Base-by-base conservation (phyloP, 92 coral and sea anemone species). In the Parazoanthus swiftii region DNA sequence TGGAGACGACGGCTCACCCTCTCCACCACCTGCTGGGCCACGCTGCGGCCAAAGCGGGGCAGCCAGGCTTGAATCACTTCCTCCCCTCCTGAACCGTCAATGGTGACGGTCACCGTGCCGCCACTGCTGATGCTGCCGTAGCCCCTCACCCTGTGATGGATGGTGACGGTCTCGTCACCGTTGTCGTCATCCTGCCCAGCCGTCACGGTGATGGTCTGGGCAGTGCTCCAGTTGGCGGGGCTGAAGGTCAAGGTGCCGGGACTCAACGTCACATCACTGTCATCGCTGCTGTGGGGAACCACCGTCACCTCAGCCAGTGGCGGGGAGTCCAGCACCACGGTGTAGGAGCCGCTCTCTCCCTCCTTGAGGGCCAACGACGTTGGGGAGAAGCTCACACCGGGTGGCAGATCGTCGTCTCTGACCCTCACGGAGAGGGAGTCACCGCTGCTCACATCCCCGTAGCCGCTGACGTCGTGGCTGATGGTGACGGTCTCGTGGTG, bases 171-270 rank as follows among this genome's bases (percentile, higher is more conserved):
- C 73, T 67, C 73, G 73, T 67, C 73, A 67, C 73, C 73, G 73
- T 67, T 67, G 73, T 67, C 73, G 73, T 67, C 73, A 67, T 67
- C 73, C 73, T 67, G 73, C 73, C 73, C 73, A 67, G 73, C 73
- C 73, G 73, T 67, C 73, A 67, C 73, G 73, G 73, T 67, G 73
- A 67, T 67, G 73, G 73, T 67, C 73, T 67, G 73, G 73, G 73
- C 73, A 67, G 73, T 67, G 73, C 73, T 67, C 73, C 73, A 67
- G 73, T 67, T 67, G 73, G 73, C 73, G 73, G 73, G 73, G 73
- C 73, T 67, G 73, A 67, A 67, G 73, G 73, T 67, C 73, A 67
- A 67, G 73, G 73, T 67, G 73, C 73, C 73, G 73, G 73, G 73
- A 67, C 73, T 67, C 73, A 67, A 67, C 73, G 73, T 67, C 73